Evolutionary conservation across 2,113 vertebrate genomes (phyloP).

Genomic region (Pseudorhombus dupliciocellatus): DNA sequence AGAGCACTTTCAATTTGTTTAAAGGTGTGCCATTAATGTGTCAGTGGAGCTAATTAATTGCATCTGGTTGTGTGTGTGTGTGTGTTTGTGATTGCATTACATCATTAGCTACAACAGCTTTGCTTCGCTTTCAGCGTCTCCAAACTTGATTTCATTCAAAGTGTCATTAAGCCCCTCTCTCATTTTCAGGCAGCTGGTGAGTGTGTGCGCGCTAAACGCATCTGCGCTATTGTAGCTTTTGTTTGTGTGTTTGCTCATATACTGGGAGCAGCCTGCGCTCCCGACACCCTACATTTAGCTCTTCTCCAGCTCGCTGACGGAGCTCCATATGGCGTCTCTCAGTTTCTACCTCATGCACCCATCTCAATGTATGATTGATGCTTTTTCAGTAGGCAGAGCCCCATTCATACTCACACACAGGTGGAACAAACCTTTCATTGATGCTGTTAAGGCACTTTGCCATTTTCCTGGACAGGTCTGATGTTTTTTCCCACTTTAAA

Average conservation of each 20-base stretch:
- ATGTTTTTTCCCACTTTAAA: neutral
- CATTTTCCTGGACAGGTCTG: neutral
- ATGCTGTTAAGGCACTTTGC: neutral
- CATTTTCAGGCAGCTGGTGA: constrained; percentile 46
- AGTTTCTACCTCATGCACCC: constrained; percentile 43
- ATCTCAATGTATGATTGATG: constrained; percentile 54
- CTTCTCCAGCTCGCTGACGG: constrained; percentile 47
- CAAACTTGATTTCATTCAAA: constrained; percentile 59
- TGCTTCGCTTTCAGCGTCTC: constrained; percentile 61
- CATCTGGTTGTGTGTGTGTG: neutral
- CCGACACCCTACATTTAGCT: constrained; percentile 70
- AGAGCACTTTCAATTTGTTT: constrained; percentile 4
- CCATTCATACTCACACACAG: neutral
- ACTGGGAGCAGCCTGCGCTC: constrained; percentile 30
- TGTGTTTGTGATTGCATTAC: constrained; percentile 22
- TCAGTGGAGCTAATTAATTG: constrained; percentile 44
- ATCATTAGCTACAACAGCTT: constrained; percentile 66
- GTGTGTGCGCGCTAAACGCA: constrained; percentile 17
- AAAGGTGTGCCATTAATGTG: constrained; percentile 5
- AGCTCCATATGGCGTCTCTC: constrained; percentile 61
- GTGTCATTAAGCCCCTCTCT: constrained; percentile 61
- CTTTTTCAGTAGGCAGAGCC: constrained; percentile 56
- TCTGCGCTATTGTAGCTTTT: neutral
- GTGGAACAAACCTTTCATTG: constrained; percentile 6
- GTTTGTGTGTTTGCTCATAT: constrained; percentile 7